Conservation (phyloP, 2,113 vertebrate species). For the Poecilia latipinna region DNA sequence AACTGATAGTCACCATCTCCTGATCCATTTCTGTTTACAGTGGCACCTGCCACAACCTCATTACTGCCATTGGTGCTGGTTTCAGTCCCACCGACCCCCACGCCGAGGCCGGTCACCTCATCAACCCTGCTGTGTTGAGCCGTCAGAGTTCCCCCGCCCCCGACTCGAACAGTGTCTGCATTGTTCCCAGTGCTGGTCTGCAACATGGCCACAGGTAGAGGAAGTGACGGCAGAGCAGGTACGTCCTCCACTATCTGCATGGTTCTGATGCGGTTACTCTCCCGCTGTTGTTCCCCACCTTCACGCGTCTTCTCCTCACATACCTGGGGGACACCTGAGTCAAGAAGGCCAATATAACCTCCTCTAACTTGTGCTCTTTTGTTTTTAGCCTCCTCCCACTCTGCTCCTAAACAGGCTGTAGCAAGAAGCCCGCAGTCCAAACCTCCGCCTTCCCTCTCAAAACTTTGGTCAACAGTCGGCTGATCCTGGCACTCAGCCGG, state of each 20-base stretch:
- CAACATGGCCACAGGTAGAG: conserved; percentile 86
- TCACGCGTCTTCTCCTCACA: conserved; percentile 88
- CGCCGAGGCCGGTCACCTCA: conserved; percentile 7
- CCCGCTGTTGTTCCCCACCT: conserved; percentile 82
- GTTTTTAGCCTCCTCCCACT: conserved; percentile 34
- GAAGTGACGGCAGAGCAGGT: conserved; percentile 82
- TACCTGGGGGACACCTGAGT: conserved; percentile 81
- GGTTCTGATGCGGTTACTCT: conserved; percentile 73
- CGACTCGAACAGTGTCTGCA: conserved; percentile 73
- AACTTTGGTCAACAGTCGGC: conserved; percentile 56
- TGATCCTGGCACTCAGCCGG: conserved; percentile 63
- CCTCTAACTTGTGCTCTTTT: conserved; percentile 34
- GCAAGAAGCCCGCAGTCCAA: conserved; percentile 41
- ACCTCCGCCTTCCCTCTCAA: conserved; percentile 36
- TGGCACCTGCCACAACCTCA: conserved; percentile 72
- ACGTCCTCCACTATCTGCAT: conserved; percentile 98
- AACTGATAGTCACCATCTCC: conserved; percentile 94
- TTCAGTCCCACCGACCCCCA: conserved; percentile 27
- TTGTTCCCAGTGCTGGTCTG: conserved; percentile 87
- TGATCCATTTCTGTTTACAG: conserved; percentile 57
- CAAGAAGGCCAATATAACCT: conserved; percentile 71
- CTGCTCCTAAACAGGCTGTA: conserved; percentile 42
- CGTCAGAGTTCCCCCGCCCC: conserved; percentile 57
- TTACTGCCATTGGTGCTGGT: conserved; percentile 27
- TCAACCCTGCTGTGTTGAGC: conserved; percentile 81